Evolutionary conservation across 1,140 invertebrate species (phyloP), one percentile per base, ranked within the genome.

Genomic region (Cephus cinctus): DNA sequence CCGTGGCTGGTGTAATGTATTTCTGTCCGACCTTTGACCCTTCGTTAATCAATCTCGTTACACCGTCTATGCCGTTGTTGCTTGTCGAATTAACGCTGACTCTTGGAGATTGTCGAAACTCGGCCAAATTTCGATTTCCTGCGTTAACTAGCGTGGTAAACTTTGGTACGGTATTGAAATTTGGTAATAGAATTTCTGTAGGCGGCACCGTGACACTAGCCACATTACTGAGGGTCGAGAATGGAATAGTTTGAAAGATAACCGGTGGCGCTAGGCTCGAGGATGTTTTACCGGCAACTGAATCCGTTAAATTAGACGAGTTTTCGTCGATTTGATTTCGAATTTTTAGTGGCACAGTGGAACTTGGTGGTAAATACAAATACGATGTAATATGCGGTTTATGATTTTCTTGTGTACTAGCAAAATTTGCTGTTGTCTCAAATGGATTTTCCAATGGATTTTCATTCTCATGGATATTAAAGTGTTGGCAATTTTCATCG

Each of bases 1-100:
- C 49, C 11, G 32, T 43, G 1, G 46, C 50, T 12, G 58, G 55
- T n/a, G n/a, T n/a, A n/a, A n/a, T n/a, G n/a, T n/a, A n/a, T n/a
- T n/a, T n/a, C n/a, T n/a, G n/a, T n/a, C n/a, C n/a, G n/a, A n/a
- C n/a, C n/a, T n/a, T n/a, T n/a, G n/a, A n/a, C n/a, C n/a, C n/a
- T n/a, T n/a, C n/a, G n/a, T n/a, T n/a, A n/a, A n/a, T n/a, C n/a
- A n/a, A n/a, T n/a, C n/a, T n/a, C n/a, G n/a, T n/a, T n/a, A n/a
- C n/a, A n/a, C n/a, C n/a, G n/a, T n/a, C n/a, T n/a, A n/a, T n/a
- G n/a, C n/a, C n/a, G n/a, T n/a, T n/a, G n/a, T n/a, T n/a, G n/a
- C n/a, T n/a, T n/a, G n/a, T n/a, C n/a, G n/a, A n/a, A n/a, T n/a
- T n/a, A n/a, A n/a, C n/a, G n/a, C n/a, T n/a, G n/a, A n/a, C n/a